These are phyloP conservation scores for Peribatodes rhomboidaria DNA, from an alignment of 2,888 invertebrate species.

Conservation along the genomic window DNA sequence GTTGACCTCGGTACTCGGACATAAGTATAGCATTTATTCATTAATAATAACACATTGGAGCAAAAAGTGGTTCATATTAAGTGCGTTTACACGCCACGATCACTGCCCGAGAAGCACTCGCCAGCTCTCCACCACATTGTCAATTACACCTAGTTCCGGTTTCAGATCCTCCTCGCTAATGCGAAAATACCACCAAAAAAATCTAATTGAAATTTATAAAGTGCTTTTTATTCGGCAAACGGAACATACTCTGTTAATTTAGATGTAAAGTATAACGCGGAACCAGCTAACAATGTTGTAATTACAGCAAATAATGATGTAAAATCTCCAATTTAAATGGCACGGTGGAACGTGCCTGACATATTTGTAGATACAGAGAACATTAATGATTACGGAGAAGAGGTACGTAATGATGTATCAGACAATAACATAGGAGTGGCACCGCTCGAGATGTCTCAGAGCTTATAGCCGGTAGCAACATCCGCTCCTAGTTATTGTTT, in stretches of 20 bases:
- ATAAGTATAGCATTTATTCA: slow-evolving; percentile 78
- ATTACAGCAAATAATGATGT: slow-evolving; percentile 49
- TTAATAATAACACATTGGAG: slow-evolving; percentile 75
- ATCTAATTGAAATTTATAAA: slow-evolving; percentile 70
- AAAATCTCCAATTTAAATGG: slow-evolving; percentile 21
- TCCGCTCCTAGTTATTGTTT: slow-evolving; percentile 61
- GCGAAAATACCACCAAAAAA: slow-evolving; percentile 66
- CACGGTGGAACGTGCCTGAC: slow-evolving; percentile 20
- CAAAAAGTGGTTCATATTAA: slow-evolving; percentile 80
- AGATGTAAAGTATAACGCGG: slow-evolving; percentile 49
- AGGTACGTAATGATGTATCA: slow-evolving; percentile 25
- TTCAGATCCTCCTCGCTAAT: slow-evolving; percentile 79
- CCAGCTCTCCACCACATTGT: slow-evolving; percentile 56
- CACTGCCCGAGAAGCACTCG: slow-evolving; percentile 47
- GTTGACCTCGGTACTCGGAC: slow-evolving; percentile 80
- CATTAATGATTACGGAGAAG: slow-evolving; percentile 28
- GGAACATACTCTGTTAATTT: slow-evolving; percentile 54
- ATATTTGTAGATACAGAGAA: slow-evolving; percentile 23
- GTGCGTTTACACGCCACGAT: slow-evolving; percentile 66
- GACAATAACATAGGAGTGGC: slow-evolving; percentile 47
- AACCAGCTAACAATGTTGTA: slow-evolving; percentile 54
- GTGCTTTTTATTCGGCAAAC: slow-evolving; percentile 66
- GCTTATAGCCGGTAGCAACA: slow-evolving; percentile 57
- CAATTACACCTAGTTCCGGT: slow-evolving; percentile 80
- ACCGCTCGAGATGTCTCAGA: slow-evolving; percentile 39